Evolutionary conservation across 2,888 invertebrate species (phyloP).

Genomic region (Plemyria rubiginata): DNA sequence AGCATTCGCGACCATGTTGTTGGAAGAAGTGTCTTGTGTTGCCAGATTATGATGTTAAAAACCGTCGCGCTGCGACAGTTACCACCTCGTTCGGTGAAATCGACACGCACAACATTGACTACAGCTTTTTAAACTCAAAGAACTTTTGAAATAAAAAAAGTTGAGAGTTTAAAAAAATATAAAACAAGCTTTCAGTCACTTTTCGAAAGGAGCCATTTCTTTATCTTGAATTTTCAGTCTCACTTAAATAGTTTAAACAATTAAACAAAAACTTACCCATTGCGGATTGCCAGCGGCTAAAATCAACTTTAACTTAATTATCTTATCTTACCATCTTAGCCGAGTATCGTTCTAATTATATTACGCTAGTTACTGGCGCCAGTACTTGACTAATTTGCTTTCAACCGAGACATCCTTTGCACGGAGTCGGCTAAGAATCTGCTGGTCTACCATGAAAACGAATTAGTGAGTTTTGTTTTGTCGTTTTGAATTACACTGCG

Average conservation of each 20-base stretch:
- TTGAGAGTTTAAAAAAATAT: neutral
- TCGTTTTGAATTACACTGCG: too few species aligned
- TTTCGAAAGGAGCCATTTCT: slow-evolving; percentile 12
- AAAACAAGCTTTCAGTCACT: neutral
- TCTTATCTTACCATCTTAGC: slow-evolving; percentile 37
- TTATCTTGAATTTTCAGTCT: slow-evolving; percentile 30
- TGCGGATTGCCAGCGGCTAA: slow-evolving; percentile 31
- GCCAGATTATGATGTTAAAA: too few species aligned
- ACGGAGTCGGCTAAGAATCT: neutral
- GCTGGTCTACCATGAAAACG: too few species aligned
- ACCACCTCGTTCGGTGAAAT: too few species aligned
- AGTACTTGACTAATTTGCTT: slow-evolving; percentile 61
- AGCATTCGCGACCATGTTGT: too few species aligned
- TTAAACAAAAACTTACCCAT: slow-evolving; percentile 34
- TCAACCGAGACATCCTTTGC: slow-evolving; percentile 22
- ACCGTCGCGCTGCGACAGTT: too few species aligned
- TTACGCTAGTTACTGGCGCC: slow-evolving; percentile 47
- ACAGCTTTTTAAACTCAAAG: too few species aligned
- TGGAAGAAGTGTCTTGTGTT: too few species aligned
- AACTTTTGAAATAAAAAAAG: neutral
- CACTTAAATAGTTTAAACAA: slow-evolving; percentile 35
- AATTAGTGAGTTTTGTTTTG: too few species aligned
- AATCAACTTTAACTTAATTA: slow-evolving; percentile 35
- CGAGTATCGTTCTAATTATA: slow-evolving; percentile 50
- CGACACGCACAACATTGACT: too few species aligned